Evolutionary conservation across 2,797 vertebrate species (phyloP).

Genomic region (Gambelia wislizenii): DNA sequence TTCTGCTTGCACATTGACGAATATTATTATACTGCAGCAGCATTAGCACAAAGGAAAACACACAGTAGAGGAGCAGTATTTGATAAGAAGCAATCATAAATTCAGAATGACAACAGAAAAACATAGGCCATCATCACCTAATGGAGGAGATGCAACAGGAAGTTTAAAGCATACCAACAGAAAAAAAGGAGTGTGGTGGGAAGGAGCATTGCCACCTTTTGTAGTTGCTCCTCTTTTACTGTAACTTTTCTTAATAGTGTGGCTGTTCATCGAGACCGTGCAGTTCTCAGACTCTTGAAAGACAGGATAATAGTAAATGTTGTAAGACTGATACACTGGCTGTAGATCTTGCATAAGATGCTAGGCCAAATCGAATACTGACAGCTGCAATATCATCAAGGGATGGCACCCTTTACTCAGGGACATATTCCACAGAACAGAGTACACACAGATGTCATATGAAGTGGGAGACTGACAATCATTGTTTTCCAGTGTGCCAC

Average conservation of each 20-base stretch:
- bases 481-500: too few relatives aligned
- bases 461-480: too few relatives aligned
- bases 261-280: neutral
- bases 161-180: neutral
- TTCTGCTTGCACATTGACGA: neutral
- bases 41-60: slow-evolving; percentile 55
- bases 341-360: neutral
- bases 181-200: neutral
- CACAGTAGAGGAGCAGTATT: slow-evolving; percentile 49
- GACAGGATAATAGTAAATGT: slow-evolving; percentile 12
- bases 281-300: slow-evolving; percentile 3
- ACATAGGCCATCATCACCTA: neutral
- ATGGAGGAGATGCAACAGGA: slow-evolving; percentile 1
- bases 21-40: slow-evolving; percentile 27
- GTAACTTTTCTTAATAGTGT: neutral
- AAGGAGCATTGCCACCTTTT: neutral
- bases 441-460: neutral
- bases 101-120: neutral
- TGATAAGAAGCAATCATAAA: slow-evolving; percentile 12
- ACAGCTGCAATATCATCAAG: slow-evolving; percentile 13
- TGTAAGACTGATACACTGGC: slow-evolving; percentile 13
- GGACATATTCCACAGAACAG: neutral
- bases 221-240: neutral
- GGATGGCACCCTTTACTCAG: neutral
- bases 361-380: slow-evolving; percentile 24